These are phyloP conservation scores for Taphrorychus bicolor DNA, from an alignment of 2,888 invertebrate species.

Conservation along the genomic window DNA sequence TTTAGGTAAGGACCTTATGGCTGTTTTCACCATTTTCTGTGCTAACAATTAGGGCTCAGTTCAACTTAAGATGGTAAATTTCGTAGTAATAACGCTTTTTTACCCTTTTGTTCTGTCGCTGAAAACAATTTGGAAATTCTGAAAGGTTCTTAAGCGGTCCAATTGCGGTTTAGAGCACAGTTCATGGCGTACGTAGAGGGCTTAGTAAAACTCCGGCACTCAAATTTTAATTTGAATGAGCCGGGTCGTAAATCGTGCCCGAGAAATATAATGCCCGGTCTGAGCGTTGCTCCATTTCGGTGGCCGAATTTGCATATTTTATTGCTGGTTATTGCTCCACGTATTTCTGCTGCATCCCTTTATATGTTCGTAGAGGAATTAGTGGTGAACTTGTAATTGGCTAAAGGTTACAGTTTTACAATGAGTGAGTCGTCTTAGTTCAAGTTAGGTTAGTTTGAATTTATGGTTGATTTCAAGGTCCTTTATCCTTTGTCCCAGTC, in stretches of 20 bases:
- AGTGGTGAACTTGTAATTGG: constrained; percentile 8
- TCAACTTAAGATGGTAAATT: too few species aligned
- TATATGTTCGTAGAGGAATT: background rate
- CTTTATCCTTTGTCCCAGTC: too few species aligned
- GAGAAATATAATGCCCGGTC: constrained; percentile 57
- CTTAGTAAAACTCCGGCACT: constrained; percentile 48
- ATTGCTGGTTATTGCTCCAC: constrained; percentile 56
- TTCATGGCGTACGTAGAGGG: background rate
- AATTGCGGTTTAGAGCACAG: background rate
- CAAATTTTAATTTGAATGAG: constrained; percentile 60
- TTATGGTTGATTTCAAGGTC: too few species aligned
- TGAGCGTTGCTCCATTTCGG: constrained; percentile 56
- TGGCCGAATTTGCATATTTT: constrained; percentile 57
- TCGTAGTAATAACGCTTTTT: too few species aligned
- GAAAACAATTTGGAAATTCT: background rate
- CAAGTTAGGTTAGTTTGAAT: too few species aligned
- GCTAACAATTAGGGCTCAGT: too few species aligned
- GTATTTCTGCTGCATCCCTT: constrained; percentile 56
- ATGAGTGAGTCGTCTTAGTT: too few species aligned
- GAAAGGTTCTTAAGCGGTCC: background rate
- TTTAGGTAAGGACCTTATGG: too few species aligned
- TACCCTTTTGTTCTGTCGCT: too few species aligned
- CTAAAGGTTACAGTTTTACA: too few species aligned
- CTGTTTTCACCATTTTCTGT: too few species aligned
- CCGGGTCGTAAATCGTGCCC: constrained; percentile 54